phyloP scores from a whole-genome alignment of 2,888 invertebrate genomes.

The Graphium colonna region DNA sequence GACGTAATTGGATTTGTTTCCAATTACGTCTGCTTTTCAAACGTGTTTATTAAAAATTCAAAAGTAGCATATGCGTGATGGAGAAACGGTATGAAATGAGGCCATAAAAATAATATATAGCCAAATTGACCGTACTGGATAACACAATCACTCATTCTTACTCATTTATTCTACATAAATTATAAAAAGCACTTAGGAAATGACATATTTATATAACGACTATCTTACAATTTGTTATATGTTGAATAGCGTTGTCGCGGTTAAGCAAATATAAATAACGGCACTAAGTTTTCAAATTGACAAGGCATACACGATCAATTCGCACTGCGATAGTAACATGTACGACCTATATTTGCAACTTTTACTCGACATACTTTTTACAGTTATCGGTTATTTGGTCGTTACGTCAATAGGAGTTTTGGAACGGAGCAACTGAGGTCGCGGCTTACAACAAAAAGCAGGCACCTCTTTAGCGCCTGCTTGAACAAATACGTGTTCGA shows the following conservation, averaged over 20 bases:
- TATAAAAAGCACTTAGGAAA: no score
- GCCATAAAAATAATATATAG: no score
- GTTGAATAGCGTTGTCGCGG: not conserved
- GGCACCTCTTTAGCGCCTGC: not conserved
- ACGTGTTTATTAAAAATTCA: no score
- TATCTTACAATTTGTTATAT: not conserved
- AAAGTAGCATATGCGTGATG: no score
- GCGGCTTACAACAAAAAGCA: not conserved
- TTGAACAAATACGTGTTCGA: not conserved
- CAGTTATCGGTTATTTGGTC: slow-evolving; percentile 8
- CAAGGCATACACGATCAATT: slow-evolving; percentile 13
- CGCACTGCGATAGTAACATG: slow-evolving; percentile 13
- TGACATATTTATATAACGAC: no score
- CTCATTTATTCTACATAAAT: no score
- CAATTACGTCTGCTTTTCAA: no score
- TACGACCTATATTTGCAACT: slow-evolving; percentile 17
- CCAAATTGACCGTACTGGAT: no score
- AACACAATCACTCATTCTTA: no score
- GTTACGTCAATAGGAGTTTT: not conserved
- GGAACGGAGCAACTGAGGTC: not conserved
- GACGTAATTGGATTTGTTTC: no score
- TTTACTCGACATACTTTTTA: slow-evolving; percentile 18
- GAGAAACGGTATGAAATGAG: no score
- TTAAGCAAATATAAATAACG: slow-evolving; percentile 7
- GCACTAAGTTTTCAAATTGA: slow-evolving; percentile 9